phyloP scores from a whole-genome alignment of 1,140 invertebrate species.

The Halyomorpha halys region DNA sequence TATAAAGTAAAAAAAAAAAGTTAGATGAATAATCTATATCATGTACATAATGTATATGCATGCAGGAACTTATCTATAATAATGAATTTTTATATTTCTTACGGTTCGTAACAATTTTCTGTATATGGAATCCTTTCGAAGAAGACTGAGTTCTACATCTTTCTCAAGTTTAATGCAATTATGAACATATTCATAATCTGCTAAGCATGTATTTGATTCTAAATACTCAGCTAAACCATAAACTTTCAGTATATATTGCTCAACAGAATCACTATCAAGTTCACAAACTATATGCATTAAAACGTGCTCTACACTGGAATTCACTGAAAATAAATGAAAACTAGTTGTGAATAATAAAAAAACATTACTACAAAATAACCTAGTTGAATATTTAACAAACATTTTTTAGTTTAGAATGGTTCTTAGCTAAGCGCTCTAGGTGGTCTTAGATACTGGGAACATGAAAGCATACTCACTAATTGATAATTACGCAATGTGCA shows the following conservation, averaged over 20 bases:
- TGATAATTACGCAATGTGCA: no score
- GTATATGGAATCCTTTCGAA: conserved; percentile 50
- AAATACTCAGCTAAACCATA: conserved; percentile 74
- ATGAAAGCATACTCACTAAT: no score
- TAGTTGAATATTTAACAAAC: no score
- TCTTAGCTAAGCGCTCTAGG: no score
- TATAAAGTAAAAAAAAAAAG: no score
- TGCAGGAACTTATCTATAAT: neutral
- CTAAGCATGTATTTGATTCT: conserved; percentile 52
- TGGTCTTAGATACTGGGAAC: no score
- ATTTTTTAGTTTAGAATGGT: no score
- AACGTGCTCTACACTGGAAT: conserved; percentile 74
- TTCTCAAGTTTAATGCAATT: conserved; percentile 87
- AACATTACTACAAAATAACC: no score
- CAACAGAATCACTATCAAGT: conserved; percentile 56
- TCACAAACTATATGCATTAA: conserved; percentile 77
- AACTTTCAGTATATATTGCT: conserved; percentile 48
- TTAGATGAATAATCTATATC: no score
- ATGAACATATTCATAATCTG: conserved; percentile 79
- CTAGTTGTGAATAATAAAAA: no score
- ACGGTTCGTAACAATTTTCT: conserved; percentile 58
- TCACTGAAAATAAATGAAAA: conserved; percentile 50
- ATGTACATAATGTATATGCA: neutral
- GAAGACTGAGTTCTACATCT: conserved; percentile 67
- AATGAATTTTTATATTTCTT: conserved; percentile 35